These are phyloP conservation scores for Pantala flavescens DNA, from an alignment of 1,140 invertebrate species.

Conservation along the genomic window DNA sequence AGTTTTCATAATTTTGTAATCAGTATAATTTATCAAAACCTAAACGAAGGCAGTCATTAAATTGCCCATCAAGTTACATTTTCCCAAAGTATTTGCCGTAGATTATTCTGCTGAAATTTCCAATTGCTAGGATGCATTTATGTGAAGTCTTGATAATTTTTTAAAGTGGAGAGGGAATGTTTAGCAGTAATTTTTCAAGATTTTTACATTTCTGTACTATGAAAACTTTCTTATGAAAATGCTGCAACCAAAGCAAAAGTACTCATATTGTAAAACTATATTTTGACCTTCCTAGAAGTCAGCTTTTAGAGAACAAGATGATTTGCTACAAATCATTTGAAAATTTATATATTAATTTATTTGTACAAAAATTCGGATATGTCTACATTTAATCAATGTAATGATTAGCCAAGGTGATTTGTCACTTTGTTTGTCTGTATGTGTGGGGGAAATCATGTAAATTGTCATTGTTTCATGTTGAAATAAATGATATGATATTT, in stretches of 20 bases:
- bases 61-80: too few species aligned
- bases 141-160: not conserved
- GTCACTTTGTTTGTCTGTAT: not conserved
- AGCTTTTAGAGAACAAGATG: not conserved
- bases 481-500: conserved; percentile 5
- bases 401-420: not conserved
- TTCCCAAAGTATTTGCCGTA: too few species aligned
- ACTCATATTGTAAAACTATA: not conserved
- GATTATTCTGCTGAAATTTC: not conserved
- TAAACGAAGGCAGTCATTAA: too few species aligned
- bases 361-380: conserved; percentile 7
- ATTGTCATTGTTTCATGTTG: conserved; percentile 10
- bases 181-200: not conserved
- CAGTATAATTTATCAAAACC: not conserved
- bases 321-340: not conserved
- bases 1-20: not conserved
- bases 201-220: not conserved
- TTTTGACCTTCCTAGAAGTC: not conserved
- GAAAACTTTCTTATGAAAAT: not conserved
- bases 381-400: conserved; percentile 10
- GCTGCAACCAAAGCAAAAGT: conserved; percentile 2
- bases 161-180: not conserved
- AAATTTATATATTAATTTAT: not conserved
- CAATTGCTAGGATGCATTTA: not conserved
- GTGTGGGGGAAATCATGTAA: not conserved